A percentile compares a stretch with the other conserved stretches of the same genome.
These are phyloP conservation scores for Poecilobothrus nobilitatus DNA, from an alignment of 2,888 invertebrate genomes.

Conservation along the genomic window DNA sequence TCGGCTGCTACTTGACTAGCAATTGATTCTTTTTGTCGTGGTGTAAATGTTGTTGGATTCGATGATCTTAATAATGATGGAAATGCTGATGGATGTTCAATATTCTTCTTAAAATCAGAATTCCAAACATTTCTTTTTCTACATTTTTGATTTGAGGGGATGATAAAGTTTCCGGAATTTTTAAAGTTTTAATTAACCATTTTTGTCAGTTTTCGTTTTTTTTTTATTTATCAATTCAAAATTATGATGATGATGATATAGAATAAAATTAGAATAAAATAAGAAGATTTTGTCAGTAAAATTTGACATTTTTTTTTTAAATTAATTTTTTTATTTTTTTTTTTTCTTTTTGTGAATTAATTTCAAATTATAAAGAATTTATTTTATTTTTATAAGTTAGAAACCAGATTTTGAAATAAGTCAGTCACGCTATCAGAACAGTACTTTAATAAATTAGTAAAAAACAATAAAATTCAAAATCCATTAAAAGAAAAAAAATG, in stretches of 20 bases:
- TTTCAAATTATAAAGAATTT: not conserved
- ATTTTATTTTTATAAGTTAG: not conserved
- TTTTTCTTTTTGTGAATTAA: not conserved
- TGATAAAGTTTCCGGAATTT: not conserved
- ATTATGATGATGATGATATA: not conserved
- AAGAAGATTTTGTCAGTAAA: not conserved
- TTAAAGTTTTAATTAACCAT: not conserved
- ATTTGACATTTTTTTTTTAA: not conserved
- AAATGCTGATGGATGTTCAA: constrained; percentile 64
- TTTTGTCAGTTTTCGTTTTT: not conserved
- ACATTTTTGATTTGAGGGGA: not conserved
- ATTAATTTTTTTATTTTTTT: too few relatives aligned
- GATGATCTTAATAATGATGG: constrained; percentile 56
- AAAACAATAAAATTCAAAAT: too few relatives aligned
- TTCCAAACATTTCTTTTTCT: constrained; percentile 20
- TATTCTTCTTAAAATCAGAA: constrained; percentile 40
- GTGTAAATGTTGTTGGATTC: constrained; percentile 16
- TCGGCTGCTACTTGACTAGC: constrained; percentile 12
- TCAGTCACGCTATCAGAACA: too few relatives aligned
- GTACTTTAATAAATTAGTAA: too few relatives aligned
- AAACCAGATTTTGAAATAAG: not conserved
- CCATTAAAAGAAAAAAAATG: too few relatives aligned
- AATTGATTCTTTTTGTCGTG: constrained; percentile 12
- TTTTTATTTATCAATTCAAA: not conserved
- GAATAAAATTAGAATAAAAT: constrained; percentile 1